phyloP scores from a whole-genome alignment of 2,797 vertebrate species.

The Lerista edwardsae region DNA sequence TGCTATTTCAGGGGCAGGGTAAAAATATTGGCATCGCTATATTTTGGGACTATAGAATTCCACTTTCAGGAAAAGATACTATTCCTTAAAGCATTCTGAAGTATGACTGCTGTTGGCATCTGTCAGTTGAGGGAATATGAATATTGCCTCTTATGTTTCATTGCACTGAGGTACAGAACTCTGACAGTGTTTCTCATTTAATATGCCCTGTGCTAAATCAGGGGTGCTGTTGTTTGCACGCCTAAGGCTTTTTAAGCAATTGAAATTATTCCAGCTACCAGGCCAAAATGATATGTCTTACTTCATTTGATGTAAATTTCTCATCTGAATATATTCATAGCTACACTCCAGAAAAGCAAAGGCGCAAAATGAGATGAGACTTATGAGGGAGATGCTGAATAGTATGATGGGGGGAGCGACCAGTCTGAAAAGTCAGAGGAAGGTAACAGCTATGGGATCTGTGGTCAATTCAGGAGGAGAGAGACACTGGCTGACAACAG shows the following conservation, averaged over 20 bases:
- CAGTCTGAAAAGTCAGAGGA: neutral
- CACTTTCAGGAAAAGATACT: neutral
- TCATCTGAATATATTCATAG: neutral
- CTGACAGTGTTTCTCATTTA: conserved; percentile 41
- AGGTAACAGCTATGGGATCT: neutral
- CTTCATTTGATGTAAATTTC: conserved; percentile 55
- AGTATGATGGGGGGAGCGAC: rapidly evolving
- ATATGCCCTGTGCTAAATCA: conserved; percentile 41
- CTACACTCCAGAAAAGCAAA: conserved; percentile 28
- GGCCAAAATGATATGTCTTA: conserved; percentile 3
- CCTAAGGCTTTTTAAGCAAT: conserved; percentile 34
- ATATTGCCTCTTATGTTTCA: neutral
- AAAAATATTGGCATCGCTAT: neutral
- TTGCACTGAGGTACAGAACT: conserved; percentile 10
- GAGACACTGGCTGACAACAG: neutral
- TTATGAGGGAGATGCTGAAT: neutral
- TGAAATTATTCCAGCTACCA: conserved; percentile 46
- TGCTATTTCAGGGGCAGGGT: neutral
- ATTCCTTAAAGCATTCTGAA: neutral
- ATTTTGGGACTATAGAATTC: neutral
- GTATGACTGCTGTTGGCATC: neutral
- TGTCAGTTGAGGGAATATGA: neutral
- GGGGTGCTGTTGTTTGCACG: conserved; percentile 45
- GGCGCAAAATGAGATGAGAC: neutral
- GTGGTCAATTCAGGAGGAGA: neutral